Evolutionary conservation across 2,888 invertebrate species (phyloP).

Genomic region (Dolomedes plantarius): DNA sequence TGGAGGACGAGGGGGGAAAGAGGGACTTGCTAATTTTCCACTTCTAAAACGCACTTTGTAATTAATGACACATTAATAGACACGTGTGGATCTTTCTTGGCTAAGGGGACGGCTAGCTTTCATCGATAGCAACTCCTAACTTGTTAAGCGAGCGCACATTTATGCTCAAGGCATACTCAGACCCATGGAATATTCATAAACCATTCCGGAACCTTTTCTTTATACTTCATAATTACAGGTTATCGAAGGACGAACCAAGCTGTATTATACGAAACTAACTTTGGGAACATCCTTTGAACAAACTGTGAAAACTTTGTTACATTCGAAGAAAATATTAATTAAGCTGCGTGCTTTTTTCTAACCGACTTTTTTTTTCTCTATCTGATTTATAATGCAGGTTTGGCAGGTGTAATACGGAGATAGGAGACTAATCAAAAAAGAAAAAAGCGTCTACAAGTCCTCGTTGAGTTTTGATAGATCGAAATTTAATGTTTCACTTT

Average conservation of each 20-base stretch:
- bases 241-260: background rate
- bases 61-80: background rate
- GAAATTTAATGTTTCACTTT: too few relatives aligned
- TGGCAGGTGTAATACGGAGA: too few relatives aligned
- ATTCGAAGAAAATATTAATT: background rate
- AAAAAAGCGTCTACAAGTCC: too few relatives aligned
- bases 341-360: background rate
- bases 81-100: background rate
- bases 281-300: background rate
- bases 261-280: background rate
- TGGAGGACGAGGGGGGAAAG: background rate
- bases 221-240: conserved; percentile 30
- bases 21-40: background rate
- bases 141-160: background rate
- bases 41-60: background rate
- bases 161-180: conserved; percentile 5
- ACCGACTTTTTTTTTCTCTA: background rate
- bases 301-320: conserved; percentile 19
- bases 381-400: background rate
- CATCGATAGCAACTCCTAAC: conserved; percentile 4
- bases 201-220: background rate
- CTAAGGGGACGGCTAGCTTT: background rate
- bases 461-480: too few relatives aligned
- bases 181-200: conserved; percentile 54
- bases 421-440: too few relatives aligned